These are phyloP conservation scores for Sylvilagus floridanus DNA, from an alignment of 2,797 vertebrate genomes.

Conservation along the genomic window DNA sequence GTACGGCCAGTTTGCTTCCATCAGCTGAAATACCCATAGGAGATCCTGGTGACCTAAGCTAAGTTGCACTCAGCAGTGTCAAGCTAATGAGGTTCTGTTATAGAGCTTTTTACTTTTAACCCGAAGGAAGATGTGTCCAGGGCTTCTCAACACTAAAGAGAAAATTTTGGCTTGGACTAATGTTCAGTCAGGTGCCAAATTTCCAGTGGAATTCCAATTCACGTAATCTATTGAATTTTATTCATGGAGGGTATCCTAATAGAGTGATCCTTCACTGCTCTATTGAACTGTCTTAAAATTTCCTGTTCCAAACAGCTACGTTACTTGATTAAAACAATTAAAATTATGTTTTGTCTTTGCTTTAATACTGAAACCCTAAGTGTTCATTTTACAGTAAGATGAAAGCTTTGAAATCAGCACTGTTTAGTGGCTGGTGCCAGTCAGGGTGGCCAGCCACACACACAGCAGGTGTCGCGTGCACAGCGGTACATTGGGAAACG, in stretches of 20 bases:
- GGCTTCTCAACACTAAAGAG: slow-evolving; percentile 61
- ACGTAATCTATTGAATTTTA: slow-evolving; percentile 5
- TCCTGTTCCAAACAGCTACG: slow-evolving; percentile 70
- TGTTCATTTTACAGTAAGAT: slow-evolving; percentile 13
- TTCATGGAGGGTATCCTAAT: slow-evolving; percentile 41
- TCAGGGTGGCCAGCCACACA: too few species aligned
- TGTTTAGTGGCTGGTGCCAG: neutral
- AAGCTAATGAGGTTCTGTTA: slow-evolving; percentile 37
- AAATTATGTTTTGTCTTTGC: slow-evolving; percentile 74
- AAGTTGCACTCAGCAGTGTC: neutral
- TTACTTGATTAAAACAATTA: slow-evolving; percentile 81
- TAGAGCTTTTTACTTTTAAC: neutral
- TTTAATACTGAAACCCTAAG: slow-evolving; percentile 53
- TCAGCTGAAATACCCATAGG: neutral
- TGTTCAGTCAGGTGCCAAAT: slow-evolving; percentile 71
- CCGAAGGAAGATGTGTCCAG: neutral
- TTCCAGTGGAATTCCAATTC: slow-evolving; percentile 45
- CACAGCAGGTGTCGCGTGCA: too few species aligned
- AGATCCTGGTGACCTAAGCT: neutral
- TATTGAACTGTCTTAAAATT: slow-evolving; percentile 71
- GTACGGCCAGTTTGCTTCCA: neutral
- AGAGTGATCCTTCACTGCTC: slow-evolving; percentile 67
- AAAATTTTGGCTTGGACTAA: slow-evolving; percentile 26
- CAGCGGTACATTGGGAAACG: too few species aligned
- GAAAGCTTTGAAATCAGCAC: neutral